Base-by-base conservation (phyloP, 2,888 invertebrate genomes). In the Helleia helle region DNA sequence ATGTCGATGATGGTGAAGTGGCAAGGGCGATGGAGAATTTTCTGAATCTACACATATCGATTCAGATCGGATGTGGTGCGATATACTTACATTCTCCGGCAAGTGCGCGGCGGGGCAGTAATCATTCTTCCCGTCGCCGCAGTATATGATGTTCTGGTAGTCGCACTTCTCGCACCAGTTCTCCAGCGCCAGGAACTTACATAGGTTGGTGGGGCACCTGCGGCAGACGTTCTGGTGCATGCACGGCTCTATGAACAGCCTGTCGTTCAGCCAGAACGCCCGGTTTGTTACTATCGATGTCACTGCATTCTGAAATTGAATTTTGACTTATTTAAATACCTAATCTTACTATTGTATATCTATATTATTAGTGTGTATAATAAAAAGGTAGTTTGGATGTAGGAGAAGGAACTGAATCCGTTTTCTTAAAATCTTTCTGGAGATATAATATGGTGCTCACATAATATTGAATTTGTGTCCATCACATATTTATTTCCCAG, bases 91-190 rank as follows among this genome's bases (percentile, higher is more conserved):
- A 47, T 65, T 48, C 0, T 54, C 45, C 0, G 74, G 71, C 15
- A 83, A 40, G 2, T 54, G 65, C 0, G 67, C 61, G 0, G 77
- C 61, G 0, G 83, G 79, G 31, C 83, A 84, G 56, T 50, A 81
- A 41, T 84, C 83, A 37, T 84, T 84, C 26, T 77, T 52, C 0
- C 83, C 83, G 24, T 84, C 83, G 0, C 83, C 83, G 0, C 56
- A 49, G 48, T 84, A 84, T 6, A 73, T 56, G 0, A 76, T 43
- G 4, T 24, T 36, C 8, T 40, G 42, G 59, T 70, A 70, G 8
- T 42, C n/a, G 3, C 51, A 51, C 7, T 43, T 30, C 0, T 55
- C 42, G 41, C 66, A 56, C 69, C 70, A 77, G 55, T 72, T 60
- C 9, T 64, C 65, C 0, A 83, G 62, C 24, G 81, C 81, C 0